Evolutionary conservation across 2,113 vertebrate species (phyloP).

Genomic region (Hirundichthys speculiger): DNA sequence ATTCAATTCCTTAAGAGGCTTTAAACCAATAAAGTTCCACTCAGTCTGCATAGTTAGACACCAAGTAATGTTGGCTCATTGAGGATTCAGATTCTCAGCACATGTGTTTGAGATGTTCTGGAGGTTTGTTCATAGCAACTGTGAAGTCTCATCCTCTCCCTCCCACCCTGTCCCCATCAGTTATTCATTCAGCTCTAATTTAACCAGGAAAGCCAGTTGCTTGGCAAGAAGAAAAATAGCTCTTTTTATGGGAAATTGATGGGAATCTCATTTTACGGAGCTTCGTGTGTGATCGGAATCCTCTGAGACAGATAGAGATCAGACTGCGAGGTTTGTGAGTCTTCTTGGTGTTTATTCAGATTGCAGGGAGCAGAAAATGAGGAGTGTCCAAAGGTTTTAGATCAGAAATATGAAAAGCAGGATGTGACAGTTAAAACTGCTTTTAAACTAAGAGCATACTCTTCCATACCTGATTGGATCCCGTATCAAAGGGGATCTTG

Average conservation of each 20-base stretch:
- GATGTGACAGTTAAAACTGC: slow-evolving; percentile 27
- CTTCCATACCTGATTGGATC: not conserved
- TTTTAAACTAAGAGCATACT: slow-evolving; percentile 13
- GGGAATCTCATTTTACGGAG: slow-evolving; percentile 20
- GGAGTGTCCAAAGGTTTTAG: slow-evolving; percentile 13
- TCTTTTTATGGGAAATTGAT: slow-evolving; percentile 15
- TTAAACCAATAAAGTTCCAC: slow-evolving; percentile 47
- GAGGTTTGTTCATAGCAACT: slow-evolving; percentile 41
- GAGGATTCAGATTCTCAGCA: slow-evolving; percentile 39
- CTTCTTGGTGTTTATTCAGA: slow-evolving; percentile 23
- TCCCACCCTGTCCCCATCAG: slow-evolving; percentile 16
- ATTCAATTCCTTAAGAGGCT: slow-evolving; percentile 45
- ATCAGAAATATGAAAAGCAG: slow-evolving; percentile 1
- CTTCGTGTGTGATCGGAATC: slow-evolving; percentile 19
- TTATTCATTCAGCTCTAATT: slow-evolving; percentile 39
- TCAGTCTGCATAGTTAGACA: slow-evolving; percentile 66
- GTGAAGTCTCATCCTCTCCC: slow-evolving; percentile 33
- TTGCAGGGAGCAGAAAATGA: slow-evolving; percentile 14
- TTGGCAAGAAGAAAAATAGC: slow-evolving; percentile 15
- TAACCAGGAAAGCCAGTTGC: slow-evolving; percentile 22
- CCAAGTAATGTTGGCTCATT: slow-evolving; percentile 45
- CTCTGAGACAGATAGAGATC: slow-evolving; percentile 27
- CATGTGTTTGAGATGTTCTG: slow-evolving; percentile 53
- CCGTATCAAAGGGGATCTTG: slow-evolving; percentile 7
- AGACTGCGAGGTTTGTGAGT: slow-evolving; percentile 22